These are phyloP conservation scores for Lateolabrax maculatus DNA, from an alignment of 2,797 vertebrate species.

Conservation along the genomic window DNA sequence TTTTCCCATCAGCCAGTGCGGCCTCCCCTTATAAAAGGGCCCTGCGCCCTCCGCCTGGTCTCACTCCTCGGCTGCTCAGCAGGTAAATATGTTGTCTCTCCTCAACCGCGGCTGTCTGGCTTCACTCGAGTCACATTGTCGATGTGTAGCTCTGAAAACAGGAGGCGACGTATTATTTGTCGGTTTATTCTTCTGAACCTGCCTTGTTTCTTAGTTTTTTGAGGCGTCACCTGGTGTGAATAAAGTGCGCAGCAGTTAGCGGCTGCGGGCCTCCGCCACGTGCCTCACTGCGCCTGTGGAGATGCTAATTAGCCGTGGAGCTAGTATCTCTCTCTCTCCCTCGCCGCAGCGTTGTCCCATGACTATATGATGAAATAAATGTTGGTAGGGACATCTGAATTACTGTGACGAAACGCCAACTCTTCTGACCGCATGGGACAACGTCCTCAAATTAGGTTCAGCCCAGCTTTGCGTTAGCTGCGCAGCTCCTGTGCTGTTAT, in stretches of 20 bases:
- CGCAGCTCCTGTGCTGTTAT: neutral
- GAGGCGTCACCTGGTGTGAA: fast-evolving
- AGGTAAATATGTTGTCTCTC: fast-evolving
- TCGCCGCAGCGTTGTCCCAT: neutral
- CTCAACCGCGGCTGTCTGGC: fast-evolving
- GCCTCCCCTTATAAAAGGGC: slow-evolving; percentile 38
- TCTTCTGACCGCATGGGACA: slow-evolving; percentile 76
- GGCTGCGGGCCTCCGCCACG: slow-evolving; percentile 68
- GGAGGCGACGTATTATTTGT: fast-evolving
- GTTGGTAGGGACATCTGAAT: slow-evolving; percentile 91
- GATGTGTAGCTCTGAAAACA: fast-evolving
- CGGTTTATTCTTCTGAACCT: fast-evolving
- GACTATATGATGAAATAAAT: slow-evolving; percentile 79
- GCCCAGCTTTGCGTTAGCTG: neutral
- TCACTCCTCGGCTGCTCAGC: fast-evolving
- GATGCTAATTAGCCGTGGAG: neutral
- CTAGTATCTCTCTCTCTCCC: fast-evolving
- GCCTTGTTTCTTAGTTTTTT: neutral
- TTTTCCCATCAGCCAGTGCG: slow-evolving; percentile 72
- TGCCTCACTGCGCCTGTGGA: slow-evolving; percentile 9
- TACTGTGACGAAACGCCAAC: slow-evolving; percentile 84
- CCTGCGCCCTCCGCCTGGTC: fast-evolving
- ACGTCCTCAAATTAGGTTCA: fast-evolving
- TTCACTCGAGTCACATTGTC: fast-evolving
- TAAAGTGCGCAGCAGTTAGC: neutral